phyloP scores from a whole-genome alignment of 2,797 vertebrate genomes.

The Alexandromys oeconomus region DNA sequence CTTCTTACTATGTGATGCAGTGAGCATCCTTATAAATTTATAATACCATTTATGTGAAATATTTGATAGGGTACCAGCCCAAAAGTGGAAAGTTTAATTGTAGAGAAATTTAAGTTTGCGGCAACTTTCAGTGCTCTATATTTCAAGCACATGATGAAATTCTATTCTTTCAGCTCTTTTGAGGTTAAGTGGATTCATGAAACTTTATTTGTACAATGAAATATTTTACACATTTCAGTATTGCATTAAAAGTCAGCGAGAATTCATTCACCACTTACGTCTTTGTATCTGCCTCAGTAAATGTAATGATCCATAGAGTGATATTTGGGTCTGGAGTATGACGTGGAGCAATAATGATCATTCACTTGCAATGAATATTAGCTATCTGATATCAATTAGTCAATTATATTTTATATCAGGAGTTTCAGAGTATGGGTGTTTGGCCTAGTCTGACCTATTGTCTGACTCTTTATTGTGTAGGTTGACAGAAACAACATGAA shows the following conservation, averaged over 20 bases:
- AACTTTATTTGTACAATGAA: slow-evolving; percentile 29
- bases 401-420: not conserved
- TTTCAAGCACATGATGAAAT: not conserved
- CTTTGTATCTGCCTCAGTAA: not conserved
- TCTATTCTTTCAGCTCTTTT: not conserved
- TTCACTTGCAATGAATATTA: not conserved
- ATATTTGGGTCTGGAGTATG: not conserved
- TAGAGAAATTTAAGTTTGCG: not conserved
- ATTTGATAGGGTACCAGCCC: not conserved
- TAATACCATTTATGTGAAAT: not conserved
- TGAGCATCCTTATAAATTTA: not conserved
- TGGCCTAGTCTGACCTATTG: not conserved
- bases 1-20: not conserved
- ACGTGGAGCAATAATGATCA: not conserved
- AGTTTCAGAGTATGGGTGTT: not conserved
- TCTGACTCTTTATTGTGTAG: not conserved
- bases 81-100: not conserved
- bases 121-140: not conserved
- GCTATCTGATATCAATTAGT: not conserved
- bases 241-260: not conserved
- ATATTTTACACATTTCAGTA: not conserved
- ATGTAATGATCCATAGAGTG: not conserved
- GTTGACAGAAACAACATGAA: not conserved
- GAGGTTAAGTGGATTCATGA: not conserved
- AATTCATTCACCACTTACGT: not conserved